Evolutionary conservation across 2,888 invertebrate species (phyloP).

Genomic region (Eurois occulta): DNA sequence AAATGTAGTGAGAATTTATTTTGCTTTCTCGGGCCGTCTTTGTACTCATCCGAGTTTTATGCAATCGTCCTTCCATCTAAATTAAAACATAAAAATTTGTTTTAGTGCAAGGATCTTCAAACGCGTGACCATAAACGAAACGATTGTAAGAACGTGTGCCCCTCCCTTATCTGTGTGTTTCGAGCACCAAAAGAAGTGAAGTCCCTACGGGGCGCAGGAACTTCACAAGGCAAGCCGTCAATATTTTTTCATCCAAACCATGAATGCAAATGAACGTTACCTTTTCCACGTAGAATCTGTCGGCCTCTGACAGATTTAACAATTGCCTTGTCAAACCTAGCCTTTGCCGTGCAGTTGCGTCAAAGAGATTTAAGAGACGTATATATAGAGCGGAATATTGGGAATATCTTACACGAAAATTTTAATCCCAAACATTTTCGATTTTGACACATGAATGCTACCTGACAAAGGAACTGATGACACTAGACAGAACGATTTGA

Average conservation of each 20-base stretch:
- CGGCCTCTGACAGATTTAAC: not conserved
- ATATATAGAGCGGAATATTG: no score
- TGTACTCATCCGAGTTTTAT: not conserved
- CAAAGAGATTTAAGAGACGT: no score
- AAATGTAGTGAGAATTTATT: not conserved
- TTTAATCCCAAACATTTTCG: no score
- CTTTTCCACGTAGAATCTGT: not conserved
- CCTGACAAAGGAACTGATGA: no score
- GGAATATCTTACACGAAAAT: no score
- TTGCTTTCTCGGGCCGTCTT: not conserved
- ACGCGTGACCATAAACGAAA: not conserved
- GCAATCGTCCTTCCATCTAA: not conserved
- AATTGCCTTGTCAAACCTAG: not conserved
- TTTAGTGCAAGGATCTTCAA: not conserved
- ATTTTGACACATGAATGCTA: no score
- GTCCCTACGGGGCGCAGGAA: not conserved
- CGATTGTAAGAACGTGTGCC: not conserved
- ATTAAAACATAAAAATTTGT: not conserved
- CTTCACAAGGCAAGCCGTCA: not conserved
- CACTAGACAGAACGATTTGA: no score
- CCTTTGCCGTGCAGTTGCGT: not conserved
- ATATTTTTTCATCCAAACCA: not conserved
- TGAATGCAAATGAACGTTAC: not conserved
- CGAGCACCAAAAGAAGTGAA: not conserved
- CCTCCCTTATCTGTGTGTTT: accelerated